Conservation (phyloP, 2,888 invertebrate genomes). For the Deroplatys truncata region DNA sequence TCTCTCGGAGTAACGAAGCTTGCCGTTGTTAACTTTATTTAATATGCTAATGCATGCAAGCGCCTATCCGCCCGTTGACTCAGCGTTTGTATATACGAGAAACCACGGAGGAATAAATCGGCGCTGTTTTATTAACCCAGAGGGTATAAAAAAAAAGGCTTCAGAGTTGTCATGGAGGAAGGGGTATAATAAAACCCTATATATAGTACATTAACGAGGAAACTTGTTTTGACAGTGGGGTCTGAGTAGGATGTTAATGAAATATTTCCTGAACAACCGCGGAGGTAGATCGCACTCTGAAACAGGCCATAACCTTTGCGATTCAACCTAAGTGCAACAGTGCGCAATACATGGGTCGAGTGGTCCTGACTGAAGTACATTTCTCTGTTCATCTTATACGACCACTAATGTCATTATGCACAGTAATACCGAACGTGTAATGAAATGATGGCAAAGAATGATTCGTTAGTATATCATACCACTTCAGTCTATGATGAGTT, state of each 20-base stretch:
- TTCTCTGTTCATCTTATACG: no score
- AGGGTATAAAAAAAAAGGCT: neutral
- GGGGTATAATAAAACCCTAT: neutral
- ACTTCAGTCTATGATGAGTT: no score
- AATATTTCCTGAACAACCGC: neutral
- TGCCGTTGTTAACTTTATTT: neutral
- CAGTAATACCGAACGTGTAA: no score
- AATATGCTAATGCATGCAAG: neutral
- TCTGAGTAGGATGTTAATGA: neutral
- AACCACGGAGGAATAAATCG: neutral
- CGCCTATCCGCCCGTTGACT: neutral
- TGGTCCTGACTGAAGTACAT: no score
- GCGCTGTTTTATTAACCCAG: neutral
- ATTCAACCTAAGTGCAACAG: no score
- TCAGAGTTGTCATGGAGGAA: neutral
- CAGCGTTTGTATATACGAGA: neutral
- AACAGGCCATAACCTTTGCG: neutral
- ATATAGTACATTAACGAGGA: neutral
- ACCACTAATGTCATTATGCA: no score
- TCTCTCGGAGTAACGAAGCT: neutral
- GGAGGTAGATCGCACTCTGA: neutral
- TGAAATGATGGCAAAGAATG: no score
- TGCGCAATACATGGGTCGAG: no score
- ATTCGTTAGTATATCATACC: no score
- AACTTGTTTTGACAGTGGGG: neutral